phyloP scores from a whole-genome alignment of 2,888 invertebrate genomes.

The Cataglyphis albicans region DNA sequence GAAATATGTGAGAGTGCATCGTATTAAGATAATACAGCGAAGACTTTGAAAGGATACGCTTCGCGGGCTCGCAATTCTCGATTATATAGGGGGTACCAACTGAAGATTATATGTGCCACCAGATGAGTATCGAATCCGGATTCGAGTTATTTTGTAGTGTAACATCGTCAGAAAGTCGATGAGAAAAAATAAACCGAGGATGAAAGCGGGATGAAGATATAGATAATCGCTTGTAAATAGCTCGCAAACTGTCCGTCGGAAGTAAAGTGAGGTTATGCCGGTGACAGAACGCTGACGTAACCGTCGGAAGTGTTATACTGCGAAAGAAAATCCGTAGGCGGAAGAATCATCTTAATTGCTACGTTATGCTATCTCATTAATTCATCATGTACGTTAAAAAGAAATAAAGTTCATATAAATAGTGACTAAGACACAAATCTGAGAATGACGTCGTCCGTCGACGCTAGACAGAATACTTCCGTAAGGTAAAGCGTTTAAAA shows the following conservation, averaged over 20 bases:
- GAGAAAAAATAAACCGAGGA: conserved; percentile 5
- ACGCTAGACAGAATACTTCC: conserved; percentile 42
- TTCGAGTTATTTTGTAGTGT: conserved; percentile 6
- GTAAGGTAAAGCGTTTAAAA: conserved; percentile 49
- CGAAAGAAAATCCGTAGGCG: neutral
- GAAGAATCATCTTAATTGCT: neutral
- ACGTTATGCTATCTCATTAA: neutral
- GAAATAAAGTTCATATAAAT: neutral
- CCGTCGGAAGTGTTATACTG: conserved; percentile 10
- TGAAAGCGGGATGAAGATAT: conserved; percentile 62
- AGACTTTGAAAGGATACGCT: neutral
- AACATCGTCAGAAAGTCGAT: neutral
- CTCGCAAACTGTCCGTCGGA: conserved; percentile 65
- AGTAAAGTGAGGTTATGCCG: conserved; percentile 36
- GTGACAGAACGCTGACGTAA: neutral
- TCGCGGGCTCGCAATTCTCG: neutral
- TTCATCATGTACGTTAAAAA: conserved; percentile 25
- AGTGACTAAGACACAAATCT: conserved; percentile 1
- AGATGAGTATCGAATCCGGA: conserved; percentile 2
- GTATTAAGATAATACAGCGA: conserved; percentile 2
- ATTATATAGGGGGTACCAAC: neutral
- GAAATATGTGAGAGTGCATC: conserved; percentile 47
- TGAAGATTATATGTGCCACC: neutral
- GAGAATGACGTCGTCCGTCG: conserved; percentile 35
- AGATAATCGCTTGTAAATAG: conserved; percentile 31